Evolutionary conservation across 1,140 invertebrate species (phyloP).

Genomic region (Drosophila hydei): DNA sequence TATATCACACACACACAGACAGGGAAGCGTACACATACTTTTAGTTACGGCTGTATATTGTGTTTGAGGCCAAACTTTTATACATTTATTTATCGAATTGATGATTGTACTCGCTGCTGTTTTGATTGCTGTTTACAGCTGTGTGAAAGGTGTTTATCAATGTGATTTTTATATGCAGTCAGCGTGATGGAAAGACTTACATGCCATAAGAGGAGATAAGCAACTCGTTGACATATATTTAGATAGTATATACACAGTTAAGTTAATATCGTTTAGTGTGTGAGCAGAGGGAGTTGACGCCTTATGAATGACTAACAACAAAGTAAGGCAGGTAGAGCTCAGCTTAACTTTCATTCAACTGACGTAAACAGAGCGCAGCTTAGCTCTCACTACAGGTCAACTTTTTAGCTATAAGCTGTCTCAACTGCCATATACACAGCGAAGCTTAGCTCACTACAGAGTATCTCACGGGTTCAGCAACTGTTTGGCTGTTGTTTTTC

Average conservation of each 20-base stretch:
- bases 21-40: too few relatives aligned
- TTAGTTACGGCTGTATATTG: too few relatives aligned
- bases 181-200: neutral
- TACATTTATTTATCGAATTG: slow-evolving; percentile 5
- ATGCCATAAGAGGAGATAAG: neutral
- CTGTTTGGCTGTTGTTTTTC: neutral
- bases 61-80: slow-evolving; percentile 18
- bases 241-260: neutral
- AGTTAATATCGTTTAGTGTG: too few relatives aligned
- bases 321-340: too few relatives aligned
- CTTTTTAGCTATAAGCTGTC: too few relatives aligned
- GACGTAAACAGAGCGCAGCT: too few relatives aligned
- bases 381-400: too few relatives aligned
- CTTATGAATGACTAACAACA: too few relatives aligned
- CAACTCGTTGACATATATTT: neutral
- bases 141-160: slow-evolving; percentile 14
- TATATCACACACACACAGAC: slow-evolving; percentile 4
- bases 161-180: slow-evolving; percentile 4
- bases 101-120: slow-evolving; percentile 9
- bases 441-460: neutral
- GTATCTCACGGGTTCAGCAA: neutral
- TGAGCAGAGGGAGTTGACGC: too few relatives aligned
- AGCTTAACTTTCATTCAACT: too few relatives aligned
- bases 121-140: slow-evolving; percentile 24
- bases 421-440: too few relatives aligned